Base-by-base conservation (phyloP, 2,113 vertebrate genomes). In the Verasper variegatus region DNA sequence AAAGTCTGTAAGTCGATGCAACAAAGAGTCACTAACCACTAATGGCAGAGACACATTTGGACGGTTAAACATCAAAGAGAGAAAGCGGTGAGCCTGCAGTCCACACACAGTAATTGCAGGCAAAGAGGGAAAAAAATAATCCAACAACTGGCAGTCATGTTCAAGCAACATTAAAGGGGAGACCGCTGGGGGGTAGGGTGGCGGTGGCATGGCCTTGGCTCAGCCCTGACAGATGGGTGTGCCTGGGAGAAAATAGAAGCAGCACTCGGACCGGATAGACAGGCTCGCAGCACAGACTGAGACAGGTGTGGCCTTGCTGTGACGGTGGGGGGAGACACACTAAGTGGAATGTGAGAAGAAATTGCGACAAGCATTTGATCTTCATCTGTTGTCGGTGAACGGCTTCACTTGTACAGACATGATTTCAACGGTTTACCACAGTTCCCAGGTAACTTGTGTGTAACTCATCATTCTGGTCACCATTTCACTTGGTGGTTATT, bases 221-320 rank as follows among this genome's bases (percentile, higher is more conserved):
- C 61, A 81, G 89, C 76, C 77, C 40, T 80, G 80, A 91, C 89
- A 90, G 65, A 86, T 89, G 87, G 92, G 90, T 87, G 91, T 89
- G 91, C 75, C 88, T 31, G 76, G 81, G 75, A 93, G 82, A 93
- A 90, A 92, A 93, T 92, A 91, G 92, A 86, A 85, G 83, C 85
- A 84, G 83, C 81, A 85, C 60, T 86, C 85, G 84, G 85, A 92
- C 91, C 82, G 83, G 88, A 91, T 76, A 84, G 88, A 94, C 90
- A 71, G 86, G 83, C 92, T 92, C 86, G 81, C 80, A 55, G 75
- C 81, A 87, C 86, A 88, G 87, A 86, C 42, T 71, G 84, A 89
- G 86, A 94, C 93, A 94, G 93, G 92, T 93, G 92, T 91, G 91
- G 93, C 89, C 83, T 83, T 40, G 86, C 81, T 84, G 86, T 7